A percentile compares a stretch with the other conserved stretches of the same genome.
Evolutionary conservation across 2,888 invertebrate species (phyloP).

Genomic region (Lacanobia wlatinum): DNA sequence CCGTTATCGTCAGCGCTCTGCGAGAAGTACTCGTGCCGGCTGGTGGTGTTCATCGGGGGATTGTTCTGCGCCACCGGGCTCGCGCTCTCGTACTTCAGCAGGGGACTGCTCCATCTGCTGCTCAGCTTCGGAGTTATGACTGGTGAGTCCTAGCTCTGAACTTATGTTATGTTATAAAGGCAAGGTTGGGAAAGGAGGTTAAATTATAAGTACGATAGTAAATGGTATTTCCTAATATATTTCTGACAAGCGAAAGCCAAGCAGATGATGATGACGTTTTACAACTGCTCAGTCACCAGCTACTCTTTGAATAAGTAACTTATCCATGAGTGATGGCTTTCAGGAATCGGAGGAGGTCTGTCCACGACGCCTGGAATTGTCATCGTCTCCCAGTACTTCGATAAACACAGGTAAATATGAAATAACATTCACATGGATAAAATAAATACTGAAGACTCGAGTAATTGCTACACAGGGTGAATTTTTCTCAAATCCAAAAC

Average conservation of each 20-base stretch:
- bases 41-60: slow-evolving; percentile 94
- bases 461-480: too few relatives aligned
- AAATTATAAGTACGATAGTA: too few relatives aligned
- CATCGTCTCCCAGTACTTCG: slow-evolving; percentile 95
- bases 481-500: too few relatives aligned
- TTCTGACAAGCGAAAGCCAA: too few relatives aligned
- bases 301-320: too few relatives aligned
- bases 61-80: slow-evolving; percentile 93
- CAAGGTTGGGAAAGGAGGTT: too few relatives aligned
- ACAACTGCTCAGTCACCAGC: too few relatives aligned
- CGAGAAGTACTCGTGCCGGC: slow-evolving; percentile 92
- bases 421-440: too few relatives aligned
- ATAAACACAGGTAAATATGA: slow-evolving; percentile 90
- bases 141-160: slow-evolving; percentile 83
- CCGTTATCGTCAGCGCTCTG: slow-evolving; percentile 94
- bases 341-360: slow-evolving; percentile 94
- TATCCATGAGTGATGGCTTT: neutral
- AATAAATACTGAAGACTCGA: too few relatives aligned
- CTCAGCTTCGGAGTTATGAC: slow-evolving; percentile 94
- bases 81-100: slow-evolving; percentile 93
- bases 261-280: too few relatives aligned
- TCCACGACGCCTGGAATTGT: slow-evolving; percentile 96
- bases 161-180: neutral
- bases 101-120: slow-evolving; percentile 92
- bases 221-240: too few relatives aligned